Percentiles rank a stretch among this genome's conserved stretches.
phyloP scores from a whole-genome alignment of 2,888 invertebrate genomes.

The Arrhopalites spinosus region DNA sequence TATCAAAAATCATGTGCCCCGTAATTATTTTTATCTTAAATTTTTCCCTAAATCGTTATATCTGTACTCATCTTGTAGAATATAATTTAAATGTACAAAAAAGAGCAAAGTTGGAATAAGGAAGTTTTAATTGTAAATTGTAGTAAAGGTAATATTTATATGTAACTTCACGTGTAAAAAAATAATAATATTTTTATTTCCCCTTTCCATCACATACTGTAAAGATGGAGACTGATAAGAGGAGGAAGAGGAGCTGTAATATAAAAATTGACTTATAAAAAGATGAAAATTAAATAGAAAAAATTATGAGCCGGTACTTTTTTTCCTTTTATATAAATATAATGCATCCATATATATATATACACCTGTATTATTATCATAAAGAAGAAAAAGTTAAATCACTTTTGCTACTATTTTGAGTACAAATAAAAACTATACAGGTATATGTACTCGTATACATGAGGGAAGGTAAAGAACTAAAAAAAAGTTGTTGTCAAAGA shows the following conservation, averaged over 20 bases:
- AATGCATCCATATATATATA: background rate
- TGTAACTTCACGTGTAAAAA: too few species aligned
- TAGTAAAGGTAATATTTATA: background rate
- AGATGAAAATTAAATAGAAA: too few species aligned
- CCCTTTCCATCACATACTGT: background rate
- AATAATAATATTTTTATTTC: too few species aligned
- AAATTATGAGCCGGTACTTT: too few species aligned
- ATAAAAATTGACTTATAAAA: too few species aligned
- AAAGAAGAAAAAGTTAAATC: too few species aligned
- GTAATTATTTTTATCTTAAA: background rate
- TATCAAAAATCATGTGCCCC: background rate
- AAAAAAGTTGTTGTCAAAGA: too few species aligned
- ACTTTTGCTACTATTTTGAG: conserved; percentile 16
- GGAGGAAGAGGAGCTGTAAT: background rate
- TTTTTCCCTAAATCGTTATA: background rate
- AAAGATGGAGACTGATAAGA: background rate
- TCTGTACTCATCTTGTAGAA: background rate
- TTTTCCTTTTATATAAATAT: background rate
- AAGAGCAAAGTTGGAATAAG: background rate
- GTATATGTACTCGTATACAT: too few species aligned
- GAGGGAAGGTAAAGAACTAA: too few species aligned
- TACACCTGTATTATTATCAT: too few species aligned
- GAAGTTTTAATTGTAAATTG: background rate
- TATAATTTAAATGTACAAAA: conserved; percentile 5
- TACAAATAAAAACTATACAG: too few species aligned